Evolutionary conservation across 2,888 invertebrate genomes (phyloP).

Genomic region (Drosophila differens): DNA sequence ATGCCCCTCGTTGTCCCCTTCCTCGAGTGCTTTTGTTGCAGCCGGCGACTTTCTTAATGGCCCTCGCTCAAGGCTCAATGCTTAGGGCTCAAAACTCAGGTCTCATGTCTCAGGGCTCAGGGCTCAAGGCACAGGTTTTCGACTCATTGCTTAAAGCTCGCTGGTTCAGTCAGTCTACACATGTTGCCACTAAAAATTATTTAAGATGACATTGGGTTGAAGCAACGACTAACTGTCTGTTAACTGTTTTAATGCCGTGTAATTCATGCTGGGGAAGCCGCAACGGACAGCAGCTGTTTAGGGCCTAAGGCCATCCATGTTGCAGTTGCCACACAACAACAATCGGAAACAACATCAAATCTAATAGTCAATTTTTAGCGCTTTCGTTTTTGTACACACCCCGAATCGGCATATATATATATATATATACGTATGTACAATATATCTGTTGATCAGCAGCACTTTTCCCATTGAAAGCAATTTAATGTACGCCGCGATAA

Average conservation of each 20-base stretch:
- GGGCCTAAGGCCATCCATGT: slow-evolving; percentile 6
- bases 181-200: slow-evolving; percentile 35
- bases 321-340: slow-evolving; percentile 4
- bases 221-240: slow-evolving; percentile 39
- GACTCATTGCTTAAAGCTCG: slow-evolving; percentile 34
- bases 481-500: slow-evolving; percentile 71
- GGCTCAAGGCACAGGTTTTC: not conserved
- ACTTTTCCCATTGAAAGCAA: slow-evolving; percentile 71
- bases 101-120: not conserved
- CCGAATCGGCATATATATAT: not conserved
- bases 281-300: slow-evolving; percentile 32
- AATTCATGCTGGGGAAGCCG: slow-evolving; percentile 7
- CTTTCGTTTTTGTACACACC: slow-evolving; percentile 64
- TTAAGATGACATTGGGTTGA: slow-evolving; percentile 50
- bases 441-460: slow-evolving; percentile 61
- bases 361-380: slow-evolving; percentile 56
- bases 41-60: slow-evolving; percentile 66
- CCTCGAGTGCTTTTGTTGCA: slow-evolving; percentile 18
- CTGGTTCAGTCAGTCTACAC: slow-evolving; percentile 33
- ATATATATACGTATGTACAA: not conserved
- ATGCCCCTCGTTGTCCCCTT: not conserved
- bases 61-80: slow-evolving; percentile 24
- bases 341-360: slow-evolving; percentile 22
- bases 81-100: slow-evolving; percentile 1
- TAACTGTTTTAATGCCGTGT: slow-evolving; percentile 44